Conservation (phyloP, 1,140 invertebrate genomes). For the Procambarus virginalis region DNA sequence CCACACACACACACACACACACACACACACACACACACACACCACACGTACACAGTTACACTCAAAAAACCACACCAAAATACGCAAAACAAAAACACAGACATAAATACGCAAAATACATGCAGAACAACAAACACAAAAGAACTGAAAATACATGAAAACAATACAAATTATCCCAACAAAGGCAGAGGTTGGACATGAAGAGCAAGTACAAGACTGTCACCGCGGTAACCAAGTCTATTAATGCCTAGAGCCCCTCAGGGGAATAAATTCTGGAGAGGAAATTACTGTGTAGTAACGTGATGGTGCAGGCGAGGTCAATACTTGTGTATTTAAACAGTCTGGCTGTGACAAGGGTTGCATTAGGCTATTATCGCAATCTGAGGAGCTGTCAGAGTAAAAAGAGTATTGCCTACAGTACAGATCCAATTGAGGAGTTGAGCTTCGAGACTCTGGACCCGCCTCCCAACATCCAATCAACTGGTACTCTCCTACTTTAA, state of each 20-base stretch:
- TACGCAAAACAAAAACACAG: too few species aligned
- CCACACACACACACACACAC: too few species aligned
- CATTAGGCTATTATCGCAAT: background rate
- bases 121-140: too few species aligned
- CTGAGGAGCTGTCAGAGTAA: background rate
- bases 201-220: background rate
- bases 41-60: too few species aligned
- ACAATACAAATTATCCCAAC: background rate
- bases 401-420: background rate
- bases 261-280: background rate
- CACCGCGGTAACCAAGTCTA: background rate
- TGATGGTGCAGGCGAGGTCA: conserved; percentile 2
- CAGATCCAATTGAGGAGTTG: too few species aligned
- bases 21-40: too few species aligned
- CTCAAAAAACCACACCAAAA: too few species aligned
- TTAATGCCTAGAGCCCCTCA: background rate
- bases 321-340: conserved; percentile 8
- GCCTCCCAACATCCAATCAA: too few species aligned
- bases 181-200: background rate
- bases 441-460: too few species aligned
- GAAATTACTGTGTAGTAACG: background rate
- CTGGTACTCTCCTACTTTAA: too few species aligned
- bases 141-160: too few species aligned
- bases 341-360: background rate
- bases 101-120: too few species aligned